These are phyloP conservation scores for Lepidurus apus DNA, from an alignment of 1,140 invertebrate species.

Conservation along the genomic window DNA sequence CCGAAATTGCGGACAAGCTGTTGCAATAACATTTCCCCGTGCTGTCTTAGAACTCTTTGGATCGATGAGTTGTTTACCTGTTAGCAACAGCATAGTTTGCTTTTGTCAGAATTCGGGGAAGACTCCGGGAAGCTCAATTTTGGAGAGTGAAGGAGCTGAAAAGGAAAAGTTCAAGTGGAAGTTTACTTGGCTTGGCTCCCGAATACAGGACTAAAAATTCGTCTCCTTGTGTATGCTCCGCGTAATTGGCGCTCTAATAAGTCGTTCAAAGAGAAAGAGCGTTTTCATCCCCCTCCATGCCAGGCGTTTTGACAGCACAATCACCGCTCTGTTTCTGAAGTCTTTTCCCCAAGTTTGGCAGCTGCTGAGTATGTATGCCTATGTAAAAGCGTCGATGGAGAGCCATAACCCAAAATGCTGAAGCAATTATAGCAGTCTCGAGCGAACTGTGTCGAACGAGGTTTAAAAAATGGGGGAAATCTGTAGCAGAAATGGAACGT, in stretches of 20 bases:
- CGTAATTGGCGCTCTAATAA: constrained; percentile 7
- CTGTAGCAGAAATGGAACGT: too few relatives aligned
- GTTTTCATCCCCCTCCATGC: not conserved
- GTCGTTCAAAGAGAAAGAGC: not conserved
- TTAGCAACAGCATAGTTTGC: not conserved
- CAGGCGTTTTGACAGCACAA: constrained; percentile 3
- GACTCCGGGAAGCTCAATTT: not conserved
- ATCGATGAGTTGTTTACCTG: constrained; percentile 10
- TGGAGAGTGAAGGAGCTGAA: not conserved
- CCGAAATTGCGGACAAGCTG: too few relatives aligned
- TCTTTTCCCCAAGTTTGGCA: not conserved
- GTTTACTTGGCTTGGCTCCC: not conserved
- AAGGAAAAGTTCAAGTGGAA: not conserved
- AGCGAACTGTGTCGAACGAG: too few relatives aligned
- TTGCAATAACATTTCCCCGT: not conserved
- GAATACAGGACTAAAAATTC: not conserved
- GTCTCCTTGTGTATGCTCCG: not conserved
- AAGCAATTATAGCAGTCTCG: not conserved
- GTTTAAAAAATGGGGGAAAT: too few relatives aligned
- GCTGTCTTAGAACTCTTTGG: not conserved
- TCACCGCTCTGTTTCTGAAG: not conserved
- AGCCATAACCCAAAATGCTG: not conserved
- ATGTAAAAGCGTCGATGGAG: not conserved
- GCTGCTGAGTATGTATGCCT: not conserved
- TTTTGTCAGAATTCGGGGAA: not conserved